A percentile compares a stretch with the other conserved stretches of the same genome.
Evolutionary conservation across 1,140 invertebrate genomes (phyloP).

Genomic region (Aphidius ervi): DNA sequence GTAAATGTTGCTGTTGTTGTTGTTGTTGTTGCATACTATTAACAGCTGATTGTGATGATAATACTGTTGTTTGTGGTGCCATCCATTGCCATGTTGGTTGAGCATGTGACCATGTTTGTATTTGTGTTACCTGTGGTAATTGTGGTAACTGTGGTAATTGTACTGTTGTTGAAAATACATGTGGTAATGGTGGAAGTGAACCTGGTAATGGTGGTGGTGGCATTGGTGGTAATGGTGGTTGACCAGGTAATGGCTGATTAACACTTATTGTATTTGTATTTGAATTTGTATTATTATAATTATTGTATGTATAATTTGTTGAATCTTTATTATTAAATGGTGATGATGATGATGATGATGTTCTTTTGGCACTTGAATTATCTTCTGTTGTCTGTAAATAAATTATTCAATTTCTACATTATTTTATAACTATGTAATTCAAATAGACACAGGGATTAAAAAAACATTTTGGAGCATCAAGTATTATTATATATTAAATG

Average conservation of each 20-base stretch:
- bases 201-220: slow-evolving; percentile 44
- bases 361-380: no score
- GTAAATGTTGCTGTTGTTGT: no score
- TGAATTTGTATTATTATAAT: slow-evolving; percentile 8
- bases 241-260: slow-evolving; percentile 46
- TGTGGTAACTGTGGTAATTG: slow-evolving; percentile 30
- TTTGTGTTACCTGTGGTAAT: slow-evolving; percentile 41
- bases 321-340: slow-evolving; percentile 38
- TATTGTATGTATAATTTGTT: slow-evolving; percentile 30
- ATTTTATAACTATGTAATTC: no score
- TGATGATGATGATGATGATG: slow-evolving; percentile 24
- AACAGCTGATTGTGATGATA: slow-evolving; percentile 34
- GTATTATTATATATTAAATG: no score
- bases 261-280: slow-evolving; percentile 26
- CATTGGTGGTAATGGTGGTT: slow-evolving; percentile 50
- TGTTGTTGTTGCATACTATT: slow-evolving; percentile 23
- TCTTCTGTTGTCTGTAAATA: no score
- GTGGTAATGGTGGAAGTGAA: slow-evolving; percentile 44
- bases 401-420: no score
- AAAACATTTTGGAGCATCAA: no score
- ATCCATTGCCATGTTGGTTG: slow-evolving; percentile 48
- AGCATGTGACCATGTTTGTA: slow-evolving; percentile 44
- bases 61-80: slow-evolving; percentile 38
- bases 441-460: no score
- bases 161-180: slow-evolving; percentile 32